Evolutionary conservation across 2,113 vertebrate species (phyloP), one percentile per base, ranked within the genome.

Genomic region (Bubalus kerabau): DNA sequence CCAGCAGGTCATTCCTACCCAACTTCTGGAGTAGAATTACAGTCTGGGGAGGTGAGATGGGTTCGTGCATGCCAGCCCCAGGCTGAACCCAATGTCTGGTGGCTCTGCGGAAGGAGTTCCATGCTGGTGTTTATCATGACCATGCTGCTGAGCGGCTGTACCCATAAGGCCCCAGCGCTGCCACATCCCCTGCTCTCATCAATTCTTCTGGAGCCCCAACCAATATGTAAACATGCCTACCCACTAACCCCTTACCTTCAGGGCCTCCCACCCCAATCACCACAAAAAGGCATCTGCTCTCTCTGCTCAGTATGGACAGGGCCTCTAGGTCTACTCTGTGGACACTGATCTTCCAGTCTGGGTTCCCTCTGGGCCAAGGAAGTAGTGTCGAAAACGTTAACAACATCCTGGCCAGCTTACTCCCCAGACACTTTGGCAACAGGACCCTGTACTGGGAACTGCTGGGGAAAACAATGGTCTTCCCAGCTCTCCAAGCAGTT

Each of bases 151-250:
- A 99, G 95, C 97, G 99, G 56, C 98, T 99, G 54, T 99, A 99
- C 96, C 99, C 99, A 87, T 98, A 98, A 98, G 99, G 94, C 98
- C 98, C 52, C 98, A 98, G 88, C 99, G 99, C 98, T 99, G 99
- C 98, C 99, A 99, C 91, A 98, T 98, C 36, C 97, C 98, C 91
- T 98, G 99, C 97, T 99, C 99, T 97, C 99, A 98, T 95, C 98
- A 98, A 48, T 98, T 99, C 36, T 98, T 98, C 93, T 90, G 57
- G 96, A 98, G 60, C 36, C 99, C 98, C 87, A 98, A 98, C 97
- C 98, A 99, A 92, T 98, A 98, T 96, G 99, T 99, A 98, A 98
- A 98, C 96, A 91, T 76, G 24, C 5, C 21, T 46, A n/a, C 43
- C 50, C 93, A 89, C 2, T 67, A 85, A 67, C 40, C 57, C 28